Evolutionary conservation across 2,888 invertebrate genomes (phyloP).

Genomic region (Thecocarcelia acutangulata): DNA sequence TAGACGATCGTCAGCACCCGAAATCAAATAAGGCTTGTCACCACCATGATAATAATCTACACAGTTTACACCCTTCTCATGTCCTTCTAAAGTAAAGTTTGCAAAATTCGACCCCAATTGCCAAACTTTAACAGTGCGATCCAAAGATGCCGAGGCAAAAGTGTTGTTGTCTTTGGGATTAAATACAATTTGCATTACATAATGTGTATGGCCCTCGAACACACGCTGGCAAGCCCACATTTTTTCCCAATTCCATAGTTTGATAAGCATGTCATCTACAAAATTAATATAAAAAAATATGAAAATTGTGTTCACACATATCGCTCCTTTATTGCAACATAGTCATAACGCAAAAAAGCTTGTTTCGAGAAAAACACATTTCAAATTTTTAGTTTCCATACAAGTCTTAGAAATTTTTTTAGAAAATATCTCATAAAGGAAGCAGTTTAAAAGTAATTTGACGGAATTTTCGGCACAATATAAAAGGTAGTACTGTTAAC

Average conservation of each 20-base stretch:
- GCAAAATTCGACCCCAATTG: slow-evolving; percentile 98
- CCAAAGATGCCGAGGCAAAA: slow-evolving; percentile 99
- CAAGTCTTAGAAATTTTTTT: too few species aligned
- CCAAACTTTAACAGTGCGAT: slow-evolving; percentile 99
- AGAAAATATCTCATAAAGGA: too few species aligned
- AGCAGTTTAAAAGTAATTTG: too few species aligned
- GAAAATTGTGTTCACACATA: neutral
- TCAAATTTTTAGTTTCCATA: too few species aligned
- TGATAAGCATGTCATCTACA: slow-evolving; percentile 97
- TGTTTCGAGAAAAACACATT: too few species aligned
- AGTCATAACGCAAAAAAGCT: too few species aligned
- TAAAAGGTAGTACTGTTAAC: too few species aligned
- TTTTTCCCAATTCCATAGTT: slow-evolving; percentile 99
- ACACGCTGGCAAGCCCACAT: slow-evolving; percentile 98
- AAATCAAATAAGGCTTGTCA: slow-evolving; percentile 99
- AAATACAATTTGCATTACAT: slow-evolving; percentile 99
- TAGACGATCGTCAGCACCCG: slow-evolving; percentile 98
- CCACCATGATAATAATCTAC: slow-evolving; percentile 99
- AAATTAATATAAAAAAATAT: neutral
- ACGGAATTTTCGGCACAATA: too few species aligned
- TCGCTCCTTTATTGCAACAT: too few species aligned
- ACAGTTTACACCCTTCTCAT: slow-evolving; percentile 99
- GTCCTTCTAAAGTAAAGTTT: slow-evolving; percentile 98
- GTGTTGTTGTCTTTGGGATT: slow-evolving; percentile 99
- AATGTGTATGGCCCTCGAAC: slow-evolving; percentile 99